phyloP scores from a whole-genome alignment of 2,113 vertebrate genomes.

The Lycocorax pyrrhopterus region DNA sequence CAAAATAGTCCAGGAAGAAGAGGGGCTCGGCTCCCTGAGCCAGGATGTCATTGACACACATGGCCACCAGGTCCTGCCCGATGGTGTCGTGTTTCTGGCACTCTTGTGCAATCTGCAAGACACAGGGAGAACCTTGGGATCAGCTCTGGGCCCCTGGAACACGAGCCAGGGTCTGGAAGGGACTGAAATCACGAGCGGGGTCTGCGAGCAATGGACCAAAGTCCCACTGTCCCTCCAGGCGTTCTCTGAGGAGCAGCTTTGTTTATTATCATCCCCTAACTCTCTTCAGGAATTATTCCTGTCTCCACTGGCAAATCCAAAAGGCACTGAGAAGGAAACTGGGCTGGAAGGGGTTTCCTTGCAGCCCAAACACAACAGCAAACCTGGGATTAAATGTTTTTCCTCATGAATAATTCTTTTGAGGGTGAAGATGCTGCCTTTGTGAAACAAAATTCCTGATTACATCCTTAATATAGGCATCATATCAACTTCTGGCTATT shows the following conservation, averaged over 20 bases:
- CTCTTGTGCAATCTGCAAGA: constrained; percentile 83
- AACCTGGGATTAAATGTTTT: not conserved
- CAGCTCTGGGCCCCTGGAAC: not conserved
- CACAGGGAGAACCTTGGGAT: not conserved
- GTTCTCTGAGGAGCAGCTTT: not conserved
- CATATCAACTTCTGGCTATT: not conserved
- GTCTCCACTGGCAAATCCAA: not conserved
- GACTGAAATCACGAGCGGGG: fast-evolving
- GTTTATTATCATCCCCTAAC: not conserved
- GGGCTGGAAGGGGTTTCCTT: not conserved
- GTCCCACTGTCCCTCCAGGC: not conserved
- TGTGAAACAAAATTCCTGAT: not conserved
- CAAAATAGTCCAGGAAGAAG: constrained; percentile 96
- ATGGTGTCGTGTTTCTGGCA: constrained; percentile 82
- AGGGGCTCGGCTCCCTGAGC: constrained; percentile 94
- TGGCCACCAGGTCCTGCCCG: constrained; percentile 95
- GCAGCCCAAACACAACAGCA: not conserved
- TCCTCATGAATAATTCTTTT: not conserved
- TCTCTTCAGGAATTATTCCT: not conserved
- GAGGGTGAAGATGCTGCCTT: not conserved
- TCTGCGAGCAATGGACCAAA: not conserved
- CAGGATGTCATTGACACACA: constrained; percentile 95
- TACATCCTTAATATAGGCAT: not conserved
- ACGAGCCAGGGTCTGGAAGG: not conserved
- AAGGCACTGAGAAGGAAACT: not conserved